Base-by-base conservation (phyloP, 1,140 invertebrate genomes). In the Eriosoma lanigerum region DNA sequence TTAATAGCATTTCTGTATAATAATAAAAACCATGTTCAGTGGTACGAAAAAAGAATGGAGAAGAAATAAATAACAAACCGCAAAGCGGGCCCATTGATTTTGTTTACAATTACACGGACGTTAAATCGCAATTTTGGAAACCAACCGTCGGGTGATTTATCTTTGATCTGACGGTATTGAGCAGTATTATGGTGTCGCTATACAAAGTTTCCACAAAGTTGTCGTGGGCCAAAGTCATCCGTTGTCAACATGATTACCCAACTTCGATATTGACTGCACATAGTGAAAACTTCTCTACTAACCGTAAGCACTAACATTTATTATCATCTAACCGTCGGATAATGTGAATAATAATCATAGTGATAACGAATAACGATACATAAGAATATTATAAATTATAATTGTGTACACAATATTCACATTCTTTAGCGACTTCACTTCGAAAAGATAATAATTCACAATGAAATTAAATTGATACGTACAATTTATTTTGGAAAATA, bases 201-300 rank as follows among this genome's bases (percentile, higher is more conserved):
- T 76, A 17, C 32, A 58, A 76, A 58, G 52, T 58, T 76, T 76
- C 73, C 4, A 9, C 50, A 58, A 76, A 76, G 73, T 76, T 76
- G 26, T 24, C 52, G 32, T 13, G 38, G 12, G 56, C 52, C 32
- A 12, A 38, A 76, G 54, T 76, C 50, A 44, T 76, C 54, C 29
- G 73, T 58, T 44, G 50, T 56, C 50, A 76, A 76, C 52, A 76
- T 58, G 52, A 76, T 76, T 76, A 54, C 10, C 2, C 52, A 76
- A 76, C 73, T 76, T 76, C 6, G n/a, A 76, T 60, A 56, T 76
- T 38, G 50, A 46, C 21, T 29, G 9, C n/a, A 58, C 56, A 10
- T 17, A 58, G n/a, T n/a, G 52, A n/a, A 68, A 68, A 68, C 44
- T 68, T 48, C 66, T 48, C 21, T 1, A 19, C 21, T 68, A 68